Evolutionary conservation across 2,113 vertebrate species (phyloP), one percentile per base, ranked within the genome.

Genomic region (Channa maculata): DNA sequence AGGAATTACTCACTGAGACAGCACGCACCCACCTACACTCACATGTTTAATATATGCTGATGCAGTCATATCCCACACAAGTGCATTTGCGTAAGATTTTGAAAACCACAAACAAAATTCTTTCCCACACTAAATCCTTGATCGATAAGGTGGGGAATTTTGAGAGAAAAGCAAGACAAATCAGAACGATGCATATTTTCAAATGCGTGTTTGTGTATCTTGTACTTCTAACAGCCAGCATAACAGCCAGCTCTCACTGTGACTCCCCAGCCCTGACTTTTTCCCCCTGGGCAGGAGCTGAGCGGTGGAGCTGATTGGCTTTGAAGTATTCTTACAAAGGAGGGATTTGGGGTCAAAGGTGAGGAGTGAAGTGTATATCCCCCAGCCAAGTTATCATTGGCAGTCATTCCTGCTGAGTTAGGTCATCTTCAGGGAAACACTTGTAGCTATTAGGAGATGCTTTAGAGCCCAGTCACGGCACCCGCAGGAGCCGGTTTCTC

Each of bases 291-390:
- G 79, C 67, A 83, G 46, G 69, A 88, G 79, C 85, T 84, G 87
- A 82, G 74, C 71, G 7, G 59, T 75, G 67, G 63, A 77, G 65
- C 72, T 66, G 80, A 81, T 78, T 76, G 72, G 65, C 91, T 94
- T 94, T 94, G 93, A 94, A 92, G 92, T 89, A 82, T 61, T 88
- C 60, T 41, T 70, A 46, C 72, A 86, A 76, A 86, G 67, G 63
- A 79, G 73, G 67, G 38, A 24, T 48, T 54, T 9, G 8, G 57
- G 77, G 77, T 90, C 89, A 90, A 50, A 90, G 86, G 84, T 89
- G 64, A 86, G 75, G 37, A 67, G 64, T 77, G 73, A 83, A 82
- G 85, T 83, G 82, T 65, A 75, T 82, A 84, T 85, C 74, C 59
- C 64, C 68, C 81, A 65, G 74, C 77, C 63, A 77, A 72, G 71